Evolutionary conservation across 2,797 vertebrate species (phyloP).

Genomic region (Lacerta viridis): DNA sequence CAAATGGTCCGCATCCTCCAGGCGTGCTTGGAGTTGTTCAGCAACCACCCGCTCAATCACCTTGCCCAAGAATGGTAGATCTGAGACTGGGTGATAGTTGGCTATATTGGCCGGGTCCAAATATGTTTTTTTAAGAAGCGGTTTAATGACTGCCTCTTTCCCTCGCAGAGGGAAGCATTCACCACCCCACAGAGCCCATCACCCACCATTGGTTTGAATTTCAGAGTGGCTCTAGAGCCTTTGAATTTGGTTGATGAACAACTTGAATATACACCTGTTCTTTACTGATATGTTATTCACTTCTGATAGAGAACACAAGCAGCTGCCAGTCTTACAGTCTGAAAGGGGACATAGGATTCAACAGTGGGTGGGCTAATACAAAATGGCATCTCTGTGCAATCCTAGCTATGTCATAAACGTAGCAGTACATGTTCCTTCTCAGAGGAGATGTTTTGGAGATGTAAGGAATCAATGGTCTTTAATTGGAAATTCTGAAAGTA

Average conservation of each 20-base stretch:
- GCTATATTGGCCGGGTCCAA: too few relatives aligned
- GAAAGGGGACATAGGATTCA: background rate
- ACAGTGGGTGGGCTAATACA: background rate
- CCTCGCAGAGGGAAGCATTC: too few relatives aligned
- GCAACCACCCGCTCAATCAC: too few relatives aligned
- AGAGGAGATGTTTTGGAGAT: background rate
- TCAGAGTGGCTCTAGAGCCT: background rate
- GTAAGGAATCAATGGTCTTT: background rate
- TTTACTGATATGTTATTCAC: background rate
- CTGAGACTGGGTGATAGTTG: too few relatives aligned
- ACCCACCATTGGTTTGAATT: too few relatives aligned
- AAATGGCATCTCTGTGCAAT: background rate
- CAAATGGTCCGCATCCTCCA: too few relatives aligned
- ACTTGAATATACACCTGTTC: background rate
- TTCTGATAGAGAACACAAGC: background rate
- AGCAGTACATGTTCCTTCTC: background rate
- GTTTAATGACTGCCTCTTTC: too few relatives aligned
- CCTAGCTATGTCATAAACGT: background rate
- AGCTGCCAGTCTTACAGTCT: background rate
- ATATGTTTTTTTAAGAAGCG: too few relatives aligned
- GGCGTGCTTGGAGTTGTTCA: too few relatives aligned
- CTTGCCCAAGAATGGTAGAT: too few relatives aligned
- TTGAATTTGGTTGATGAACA: conserved; percentile 1
- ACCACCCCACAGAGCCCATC: too few relatives aligned
- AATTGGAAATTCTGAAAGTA: background rate